Percentiles rank a stretch among this genome's conserved stretches.
Evolutionary conservation across 2,888 invertebrate species (phyloP).

Genomic region (Hedya salicella): DNA sequence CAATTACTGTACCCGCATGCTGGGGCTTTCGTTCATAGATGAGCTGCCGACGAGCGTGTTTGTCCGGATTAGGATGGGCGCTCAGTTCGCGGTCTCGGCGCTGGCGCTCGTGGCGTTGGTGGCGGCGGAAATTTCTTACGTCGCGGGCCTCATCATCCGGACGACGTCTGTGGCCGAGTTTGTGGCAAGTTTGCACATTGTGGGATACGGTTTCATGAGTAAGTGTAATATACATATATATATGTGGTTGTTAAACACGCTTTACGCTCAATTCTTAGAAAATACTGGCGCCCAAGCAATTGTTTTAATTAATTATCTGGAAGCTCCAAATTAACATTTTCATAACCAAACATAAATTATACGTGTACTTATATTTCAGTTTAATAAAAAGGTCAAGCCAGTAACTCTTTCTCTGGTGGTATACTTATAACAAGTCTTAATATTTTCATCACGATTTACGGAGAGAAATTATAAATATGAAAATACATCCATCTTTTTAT

Average conservation of each 20-base stretch:
- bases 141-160: constrained; percentile 55
- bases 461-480: not conserved
- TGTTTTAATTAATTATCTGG: too few species aligned
- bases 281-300: too few species aligned
- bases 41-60: constrained; percentile 51
- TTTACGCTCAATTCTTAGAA: too few species aligned
- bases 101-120: constrained; percentile 58
- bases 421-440: too few species aligned
- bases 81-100: constrained; percentile 54
- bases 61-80: constrained; percentile 49
- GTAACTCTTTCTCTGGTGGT: too few species aligned
- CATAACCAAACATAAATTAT: too few species aligned
- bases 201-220: constrained; percentile 73
- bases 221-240: constrained; percentile 48
- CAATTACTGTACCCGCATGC: constrained; percentile 61
- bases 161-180: constrained; percentile 64
- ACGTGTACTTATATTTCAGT: too few species aligned
- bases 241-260: too few species aligned
- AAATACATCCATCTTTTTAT: constrained; percentile 5
- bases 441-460: not conserved
- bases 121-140: constrained; percentile 60
- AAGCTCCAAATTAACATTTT: too few species aligned
- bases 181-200: constrained; percentile 66
- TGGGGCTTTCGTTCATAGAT: constrained; percentile 65
- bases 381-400: too few species aligned